Evolutionary conservation across 2,113 vertebrate species (phyloP), one percentile per base, ranked within the genome.

Genomic region (Piaya cayana): DNA sequence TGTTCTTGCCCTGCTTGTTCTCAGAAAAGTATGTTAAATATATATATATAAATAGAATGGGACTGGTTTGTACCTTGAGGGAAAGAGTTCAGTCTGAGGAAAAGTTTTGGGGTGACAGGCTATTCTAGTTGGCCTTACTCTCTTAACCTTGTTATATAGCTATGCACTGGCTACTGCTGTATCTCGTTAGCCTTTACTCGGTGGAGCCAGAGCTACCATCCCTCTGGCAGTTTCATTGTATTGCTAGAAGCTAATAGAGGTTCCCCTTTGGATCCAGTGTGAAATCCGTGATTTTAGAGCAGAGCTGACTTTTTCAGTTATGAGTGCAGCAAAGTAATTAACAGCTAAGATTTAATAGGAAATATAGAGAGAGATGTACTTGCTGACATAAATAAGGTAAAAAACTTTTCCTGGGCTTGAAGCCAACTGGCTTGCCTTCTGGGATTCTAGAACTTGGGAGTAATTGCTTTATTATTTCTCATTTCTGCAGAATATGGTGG

Each of bases 401-500:
- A 56, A 90, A 81, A 88, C 60, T 63, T 76, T 58, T 86, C 27
- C 71, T 88, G 75, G 72, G 69, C 64, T 92, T 93, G 64, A 92
- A 71, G 60, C 81, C 39, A 60, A 56, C 36, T 77, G 26, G 5
- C 14, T 92, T 29, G 90, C 52, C 91, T 93, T 91, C 79, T 83
- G 68, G 50, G 55, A 67, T 70, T 91, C 30, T 88, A 68, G 83
- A 94, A 56, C 32, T 68, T 52, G 83, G 63, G 80, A 88, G 72
- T 32, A 72, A 80, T 79, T 65, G 56, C 19, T 85, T 88, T 85
- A 74, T 88, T 83, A 70, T 93, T 94, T 93, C 42, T 93, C 22
- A 74, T 62, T 87, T 90, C 64, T 88, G 36, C 8, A 36, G 76
- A 84, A 70, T 71, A 49, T n/a, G 52, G 58, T 74, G 39, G 8